phyloP scores from a whole-genome alignment of 2,888 invertebrate genomes.

The Pherbina coryleti region DNA sequence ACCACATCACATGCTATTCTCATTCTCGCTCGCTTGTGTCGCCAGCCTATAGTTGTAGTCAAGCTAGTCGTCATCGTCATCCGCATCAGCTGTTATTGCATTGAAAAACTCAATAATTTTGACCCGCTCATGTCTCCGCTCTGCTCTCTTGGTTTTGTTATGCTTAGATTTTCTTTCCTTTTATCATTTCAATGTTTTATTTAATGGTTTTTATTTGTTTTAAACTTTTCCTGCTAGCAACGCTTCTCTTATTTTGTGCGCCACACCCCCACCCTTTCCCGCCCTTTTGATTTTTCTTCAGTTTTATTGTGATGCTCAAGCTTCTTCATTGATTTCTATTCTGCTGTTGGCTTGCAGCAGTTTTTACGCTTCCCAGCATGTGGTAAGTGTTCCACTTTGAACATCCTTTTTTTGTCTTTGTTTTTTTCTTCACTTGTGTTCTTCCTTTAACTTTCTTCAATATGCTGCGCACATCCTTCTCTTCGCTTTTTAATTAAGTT shows the following conservation, averaged over 20 bases:
- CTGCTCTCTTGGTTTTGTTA: neutral
- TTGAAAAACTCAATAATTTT: neutral
- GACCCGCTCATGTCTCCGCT: neutral
- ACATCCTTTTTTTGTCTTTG: slow-evolving; percentile 31
- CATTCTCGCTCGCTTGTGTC: neutral
- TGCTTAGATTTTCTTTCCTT: neutral
- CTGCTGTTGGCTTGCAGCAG: neutral
- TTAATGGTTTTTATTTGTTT: no score
- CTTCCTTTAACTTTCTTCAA: neutral
- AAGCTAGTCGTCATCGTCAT: neutral
- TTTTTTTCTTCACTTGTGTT: slow-evolving; percentile 28
- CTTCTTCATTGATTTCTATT: neutral
- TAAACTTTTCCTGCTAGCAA: no score
- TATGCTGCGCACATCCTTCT: neutral
- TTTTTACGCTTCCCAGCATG: no score
- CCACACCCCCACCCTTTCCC: no score
- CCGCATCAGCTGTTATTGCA: neutral
- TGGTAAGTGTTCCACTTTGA: slow-evolving; percentile 23
- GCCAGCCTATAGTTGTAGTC: neutral
- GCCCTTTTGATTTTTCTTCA: neutral
- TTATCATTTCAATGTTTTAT: neutral
- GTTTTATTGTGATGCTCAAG: neutral
- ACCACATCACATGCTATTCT: neutral
- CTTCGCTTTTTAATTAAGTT: neutral
- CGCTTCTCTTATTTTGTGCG: neutral